phyloP scores from a whole-genome alignment of 2,113 vertebrate genomes.

The Cyprinus carpio region DNA sequence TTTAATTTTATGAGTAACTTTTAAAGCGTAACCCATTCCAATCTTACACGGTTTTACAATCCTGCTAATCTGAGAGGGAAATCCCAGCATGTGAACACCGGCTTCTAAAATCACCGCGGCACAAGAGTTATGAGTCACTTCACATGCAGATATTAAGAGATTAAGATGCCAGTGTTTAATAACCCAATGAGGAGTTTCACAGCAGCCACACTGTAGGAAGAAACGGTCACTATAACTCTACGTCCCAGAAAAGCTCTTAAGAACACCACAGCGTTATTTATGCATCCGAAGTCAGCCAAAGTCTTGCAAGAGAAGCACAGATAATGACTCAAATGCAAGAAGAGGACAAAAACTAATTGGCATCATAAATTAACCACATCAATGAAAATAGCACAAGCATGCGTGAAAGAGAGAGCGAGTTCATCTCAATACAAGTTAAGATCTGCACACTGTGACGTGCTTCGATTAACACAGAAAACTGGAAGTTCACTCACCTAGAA shows the following conservation, averaged over 20 bases:
- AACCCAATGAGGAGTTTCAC: background rate
- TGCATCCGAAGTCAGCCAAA: background rate
- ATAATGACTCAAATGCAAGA: background rate
- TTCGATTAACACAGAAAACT: background rate
- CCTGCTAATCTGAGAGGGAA: constrained; percentile 33
- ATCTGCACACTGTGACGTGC: background rate
- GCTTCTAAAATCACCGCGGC: constrained; percentile 10
- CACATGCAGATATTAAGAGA: constrained; percentile 35
- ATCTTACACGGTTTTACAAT: background rate
- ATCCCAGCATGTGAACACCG: constrained; percentile 18
- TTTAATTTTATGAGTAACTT: background rate
- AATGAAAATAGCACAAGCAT: constrained; percentile 13
- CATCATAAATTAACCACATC: constrained; percentile 26
- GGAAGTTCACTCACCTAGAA: background rate
- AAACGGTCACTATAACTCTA: constrained; percentile 25
- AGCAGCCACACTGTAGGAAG: background rate
- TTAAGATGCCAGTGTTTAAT: constrained; percentile 32
- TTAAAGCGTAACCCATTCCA: constrained; percentile 15
- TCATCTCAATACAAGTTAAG: no score
- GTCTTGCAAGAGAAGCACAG: background rate
- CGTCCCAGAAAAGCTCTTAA: constrained; percentile 20
- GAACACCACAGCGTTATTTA: constrained; percentile 7
- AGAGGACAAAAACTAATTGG: background rate
- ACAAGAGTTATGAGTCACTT: constrained; percentile 27
- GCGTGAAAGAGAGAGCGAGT: background rate